A percentile compares a stretch with the other conserved stretches of the same genome.
Conservation (phyloP, 2,888 invertebrate genomes). For the Trichopria drosophilae region DNA sequence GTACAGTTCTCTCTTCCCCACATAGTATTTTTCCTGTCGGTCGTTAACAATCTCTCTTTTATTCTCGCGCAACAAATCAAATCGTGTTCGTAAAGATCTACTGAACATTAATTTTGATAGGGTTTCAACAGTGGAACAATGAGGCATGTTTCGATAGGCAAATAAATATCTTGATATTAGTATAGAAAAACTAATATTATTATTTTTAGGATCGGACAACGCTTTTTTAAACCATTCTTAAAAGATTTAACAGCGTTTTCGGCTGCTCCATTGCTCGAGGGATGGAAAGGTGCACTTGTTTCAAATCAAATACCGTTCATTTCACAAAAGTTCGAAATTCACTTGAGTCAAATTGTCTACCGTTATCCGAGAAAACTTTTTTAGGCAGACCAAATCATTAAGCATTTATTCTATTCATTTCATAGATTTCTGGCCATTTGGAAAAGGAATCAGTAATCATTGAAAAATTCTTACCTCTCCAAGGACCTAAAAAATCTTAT, state of each 20-base stretch:
- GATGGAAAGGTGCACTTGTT: constrained; percentile 29
- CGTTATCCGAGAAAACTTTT: constrained; percentile 34
- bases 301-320: constrained; percentile 28
- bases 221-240: constrained; percentile 28
- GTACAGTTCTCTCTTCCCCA: not conserved
- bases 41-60: not conserved
- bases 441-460: constrained; percentile 33
- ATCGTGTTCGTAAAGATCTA: constrained; percentile 13
- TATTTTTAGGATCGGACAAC: constrained; percentile 5
- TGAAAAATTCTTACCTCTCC: constrained; percentile 27
- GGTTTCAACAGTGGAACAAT: constrained; percentile 27
- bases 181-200: not conserved
- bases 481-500: constrained; percentile 32
- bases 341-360: constrained; percentile 25
- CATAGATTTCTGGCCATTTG: constrained; percentile 35
- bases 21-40: constrained; percentile 8
- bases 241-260: constrained; percentile 36
- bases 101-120: constrained; percentile 28
- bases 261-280: constrained; percentile 29
- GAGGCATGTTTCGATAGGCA: constrained; percentile 22
- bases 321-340: constrained; percentile 25
- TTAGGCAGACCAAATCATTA: constrained; percentile 30
- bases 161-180: constrained; percentile 12
- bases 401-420: constrained; percentile 26
- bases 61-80: constrained; percentile 14